phyloP scores from a whole-genome alignment of 2,888 invertebrate genomes.

The Leucoma salicis region DNA sequence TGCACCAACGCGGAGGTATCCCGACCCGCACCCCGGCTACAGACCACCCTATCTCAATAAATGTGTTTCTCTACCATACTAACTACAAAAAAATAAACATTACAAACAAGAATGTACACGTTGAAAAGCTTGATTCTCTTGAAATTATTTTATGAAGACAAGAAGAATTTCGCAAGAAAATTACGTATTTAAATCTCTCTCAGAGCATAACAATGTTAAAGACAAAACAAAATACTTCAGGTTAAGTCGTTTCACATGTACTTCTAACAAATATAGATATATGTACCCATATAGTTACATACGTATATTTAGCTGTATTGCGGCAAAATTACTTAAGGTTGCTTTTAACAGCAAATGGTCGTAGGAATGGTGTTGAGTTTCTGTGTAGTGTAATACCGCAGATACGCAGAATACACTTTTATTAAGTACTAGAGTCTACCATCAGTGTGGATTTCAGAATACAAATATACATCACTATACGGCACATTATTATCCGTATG shows the following conservation, averaged over 20 bases:
- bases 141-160: constrained; percentile 3
- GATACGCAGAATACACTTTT: neutral
- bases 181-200: constrained; percentile 11
- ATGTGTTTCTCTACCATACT: neutral
- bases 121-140: too few relatives aligned
- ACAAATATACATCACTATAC: too few relatives aligned
- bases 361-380: neutral
- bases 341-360: neutral
- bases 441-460: too few relatives aligned
- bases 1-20: too few relatives aligned
- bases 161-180: constrained; percentile 12
- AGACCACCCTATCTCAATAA: too few relatives aligned
- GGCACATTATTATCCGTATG: too few relatives aligned
- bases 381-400: neutral
- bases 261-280: constrained; percentile 23
- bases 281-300: neutral
- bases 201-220: constrained; percentile 12
- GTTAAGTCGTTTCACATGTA: constrained; percentile 28
- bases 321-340: neutral
- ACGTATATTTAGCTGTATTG: neutral
- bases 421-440: too few relatives aligned
- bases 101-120: too few relatives aligned
- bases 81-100: neutral
- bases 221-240: constrained; percentile 6
- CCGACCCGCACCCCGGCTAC: too few relatives aligned